Conservation (phyloP, 2,888 invertebrate species). For the Apodemia duryi region DNA sequence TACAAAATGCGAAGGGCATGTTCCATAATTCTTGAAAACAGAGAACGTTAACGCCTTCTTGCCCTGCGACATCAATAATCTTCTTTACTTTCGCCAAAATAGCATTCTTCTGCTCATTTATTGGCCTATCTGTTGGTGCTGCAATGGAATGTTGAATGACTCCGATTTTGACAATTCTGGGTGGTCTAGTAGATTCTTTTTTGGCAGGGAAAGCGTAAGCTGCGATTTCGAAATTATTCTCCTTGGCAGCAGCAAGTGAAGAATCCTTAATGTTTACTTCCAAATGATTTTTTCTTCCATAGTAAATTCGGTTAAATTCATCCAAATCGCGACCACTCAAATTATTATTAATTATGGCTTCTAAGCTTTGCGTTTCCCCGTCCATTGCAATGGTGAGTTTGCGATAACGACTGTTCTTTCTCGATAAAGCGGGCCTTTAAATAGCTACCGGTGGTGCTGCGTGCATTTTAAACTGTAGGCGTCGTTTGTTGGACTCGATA, state of each 20-base stretch:
- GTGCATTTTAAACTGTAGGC: constrained; percentile 39
- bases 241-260: constrained; percentile 75
- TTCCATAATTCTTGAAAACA: constrained; percentile 99
- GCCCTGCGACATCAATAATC: constrained; percentile 90
- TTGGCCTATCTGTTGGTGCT: constrained; percentile 85
- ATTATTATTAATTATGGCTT: constrained; percentile 63
- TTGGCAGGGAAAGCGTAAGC: constrained; percentile 70
- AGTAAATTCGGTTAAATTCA: constrained; percentile 70
- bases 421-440: constrained; percentile 44
- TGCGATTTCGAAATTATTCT: constrained; percentile 75
- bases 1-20: constrained; percentile 99
- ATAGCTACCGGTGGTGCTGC: constrained; percentile 45
- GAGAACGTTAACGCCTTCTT: constrained; percentile 91
- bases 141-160: constrained; percentile 93
- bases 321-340: constrained; percentile 62
- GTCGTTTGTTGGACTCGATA: constrained; percentile 45
- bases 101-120: constrained; percentile 89
- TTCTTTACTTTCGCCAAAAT: constrained; percentile 87
- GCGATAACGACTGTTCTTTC: constrained; percentile 41
- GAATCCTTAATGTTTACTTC: constrained; percentile 63
- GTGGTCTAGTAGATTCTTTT: constrained; percentile 78
- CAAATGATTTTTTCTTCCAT: constrained; percentile 57
- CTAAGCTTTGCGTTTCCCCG: constrained; percentile 65
- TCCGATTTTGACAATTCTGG: constrained; percentile 90
- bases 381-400: constrained; percentile 46